Evolutionary conservation across 2,888 invertebrate species (phyloP), one percentile per base, ranked within the genome.

Genomic region (Pandemis corylana): DNA sequence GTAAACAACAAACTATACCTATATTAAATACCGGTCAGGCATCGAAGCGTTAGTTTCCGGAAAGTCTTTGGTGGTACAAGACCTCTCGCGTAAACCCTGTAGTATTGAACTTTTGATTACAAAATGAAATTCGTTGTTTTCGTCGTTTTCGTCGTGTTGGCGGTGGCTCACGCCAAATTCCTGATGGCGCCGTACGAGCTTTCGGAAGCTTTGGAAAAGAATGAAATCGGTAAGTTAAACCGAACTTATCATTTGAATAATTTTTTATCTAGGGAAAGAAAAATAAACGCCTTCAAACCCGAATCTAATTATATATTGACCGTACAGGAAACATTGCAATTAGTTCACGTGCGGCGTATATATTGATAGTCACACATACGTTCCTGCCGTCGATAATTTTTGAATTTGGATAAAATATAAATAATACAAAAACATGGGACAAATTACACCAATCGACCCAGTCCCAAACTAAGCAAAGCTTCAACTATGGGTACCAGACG

Each of bases 71-170:
- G 20, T n/a, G n/a, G 15, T 66, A 9, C 44, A 62, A 63, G 53
- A 63, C 20, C 44, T 62, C 62, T 62, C 62, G 28, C 49, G 7
- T 10, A 49, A 3, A 0, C 28, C 12, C 10, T 5, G 10, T 4
- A 20, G 20, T 59, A 20, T 20, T 59, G 28, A 28, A 7, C 10
- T 9, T 5, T 28, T 5, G 56, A 36, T 13, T n/a, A n/a, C 7
- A 64, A 51, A 41, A 72, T 73, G 73, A 73, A 73, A 28, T 51
- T 64, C 15, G 7, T 65, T 46, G 20, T 73, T 5, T 41, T 73
- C 3, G 5, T 73, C 9, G 12, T 64, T 20, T 9, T 73, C 36
- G 69, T 46, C 13, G 44, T 44, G n/a, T 42, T 69, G 59, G 64
- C 49, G 10, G 59, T 41, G 3, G 15, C 65, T 20, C 68, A 73